phyloP scores from a whole-genome alignment of 1,140 invertebrate species.

The Aethina tumida region DNA sequence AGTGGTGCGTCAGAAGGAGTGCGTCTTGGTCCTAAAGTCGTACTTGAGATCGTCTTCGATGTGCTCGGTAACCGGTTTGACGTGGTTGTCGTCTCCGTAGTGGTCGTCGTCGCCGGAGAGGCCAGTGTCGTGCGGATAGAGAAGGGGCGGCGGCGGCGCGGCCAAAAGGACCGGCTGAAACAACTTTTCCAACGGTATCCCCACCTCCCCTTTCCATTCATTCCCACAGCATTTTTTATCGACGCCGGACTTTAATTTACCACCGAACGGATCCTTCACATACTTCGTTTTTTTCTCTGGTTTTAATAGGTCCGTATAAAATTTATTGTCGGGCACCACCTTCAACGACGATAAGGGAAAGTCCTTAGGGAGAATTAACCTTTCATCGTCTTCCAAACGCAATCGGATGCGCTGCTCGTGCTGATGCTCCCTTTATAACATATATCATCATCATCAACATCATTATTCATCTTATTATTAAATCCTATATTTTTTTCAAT shows the following conservation, averaged over 20 bases:
- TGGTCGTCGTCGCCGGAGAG: neutral
- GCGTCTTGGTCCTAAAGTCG: conserved; percentile 32
- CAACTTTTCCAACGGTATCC: conserved; percentile 1
- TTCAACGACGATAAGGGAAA: too few species aligned
- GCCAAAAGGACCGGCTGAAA: conserved; percentile 4
- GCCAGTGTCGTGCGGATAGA: conserved; percentile 2
- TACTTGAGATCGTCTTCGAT: conserved; percentile 30
- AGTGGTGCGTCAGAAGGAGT: conserved; percentile 13
- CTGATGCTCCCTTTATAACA: too few species aligned
- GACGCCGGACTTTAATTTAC: neutral
- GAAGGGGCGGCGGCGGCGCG: neutral
- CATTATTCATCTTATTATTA: too few species aligned
- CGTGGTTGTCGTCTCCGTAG: conserved; percentile 10
- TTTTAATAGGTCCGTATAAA: conserved; percentile 8
- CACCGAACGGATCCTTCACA: neutral
- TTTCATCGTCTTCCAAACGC: too few species aligned
- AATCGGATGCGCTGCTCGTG: too few species aligned
- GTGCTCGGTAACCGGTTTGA: conserved; percentile 31
- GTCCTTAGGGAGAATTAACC: too few species aligned
- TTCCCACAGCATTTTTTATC: conserved; percentile 4
- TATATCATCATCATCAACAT: too few species aligned
- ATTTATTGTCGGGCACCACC: conserved; percentile 4
- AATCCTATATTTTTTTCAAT: too few species aligned
- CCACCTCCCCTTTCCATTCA: conserved; percentile 3
- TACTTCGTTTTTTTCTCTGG: conserved; percentile 13